phyloP scores from a whole-genome alignment of 2,113 vertebrate genomes.

The Danionella cerebrum region DNA sequence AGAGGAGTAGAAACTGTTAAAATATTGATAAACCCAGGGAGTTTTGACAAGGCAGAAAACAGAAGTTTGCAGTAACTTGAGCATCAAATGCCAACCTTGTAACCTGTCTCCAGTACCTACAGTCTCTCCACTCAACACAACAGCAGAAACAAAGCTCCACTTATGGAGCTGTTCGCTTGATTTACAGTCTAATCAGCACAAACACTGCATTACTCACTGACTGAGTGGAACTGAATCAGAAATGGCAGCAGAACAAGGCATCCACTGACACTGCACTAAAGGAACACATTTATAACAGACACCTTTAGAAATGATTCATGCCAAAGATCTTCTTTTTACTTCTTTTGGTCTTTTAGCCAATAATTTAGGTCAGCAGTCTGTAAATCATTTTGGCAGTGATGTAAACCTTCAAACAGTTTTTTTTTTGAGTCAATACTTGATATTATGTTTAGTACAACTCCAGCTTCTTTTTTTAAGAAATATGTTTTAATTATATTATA shows the following conservation, averaged over 20 bases:
- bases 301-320: not conserved
- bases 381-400: too few relatives aligned
- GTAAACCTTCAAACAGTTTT: too few relatives aligned
- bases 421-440: too few relatives aligned
- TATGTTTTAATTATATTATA: too few relatives aligned
- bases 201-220: slow-evolving; percentile 3
- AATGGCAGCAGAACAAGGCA: not conserved
- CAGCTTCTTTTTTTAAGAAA: too few relatives aligned
- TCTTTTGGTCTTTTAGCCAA: not conserved
- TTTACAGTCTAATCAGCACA: not conserved
- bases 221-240: not conserved
- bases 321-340: not conserved
- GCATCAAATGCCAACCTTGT: not conserved
- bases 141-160: not conserved
- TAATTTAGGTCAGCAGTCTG: too few relatives aligned
- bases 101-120: slow-evolving; percentile 4
- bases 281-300: slow-evolving; percentile 1
- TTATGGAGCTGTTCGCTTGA: not conserved
- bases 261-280: slow-evolving; percentile 8
- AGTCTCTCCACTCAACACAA: not conserved
- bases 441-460: too few relatives aligned
- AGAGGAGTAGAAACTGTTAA: slow-evolving; percentile 12
- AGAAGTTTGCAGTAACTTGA: not conserved
- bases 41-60: slow-evolving; percentile 12
- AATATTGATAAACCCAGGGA: slow-evolving; percentile 27